Base-by-base conservation (phyloP, 2,113 vertebrate genomes). In the Leptobrachium leishanense region DNA sequence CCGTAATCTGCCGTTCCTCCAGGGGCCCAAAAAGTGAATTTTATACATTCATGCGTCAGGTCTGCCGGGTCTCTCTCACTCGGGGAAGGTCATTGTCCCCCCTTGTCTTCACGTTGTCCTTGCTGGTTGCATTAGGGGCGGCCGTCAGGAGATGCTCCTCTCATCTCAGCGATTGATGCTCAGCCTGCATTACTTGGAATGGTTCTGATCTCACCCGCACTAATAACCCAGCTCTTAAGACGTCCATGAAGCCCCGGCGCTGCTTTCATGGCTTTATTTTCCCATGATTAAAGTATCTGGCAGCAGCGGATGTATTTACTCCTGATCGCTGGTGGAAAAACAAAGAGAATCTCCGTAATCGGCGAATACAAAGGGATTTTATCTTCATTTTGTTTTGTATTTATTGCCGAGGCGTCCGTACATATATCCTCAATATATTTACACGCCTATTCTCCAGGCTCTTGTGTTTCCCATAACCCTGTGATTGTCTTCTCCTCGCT, bases 141-240 rank as follows among this genome's bases (percentile, higher is more conserved):
- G 1, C 12, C 5, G 62, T 72, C 53, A 55, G 43, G 65, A 72
- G 57, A 31, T 65, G 59, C 13, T 57, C 41, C 68, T 72, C 41
- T 65, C 50, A 79, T 79, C 68, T 72, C 53, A 39, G 10, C 68
- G 72, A 66, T 54, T 79, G 76, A 72, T 64, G 65, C 76, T 79
- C 50, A 13, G 46, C 15, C 68, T 72, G 59, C 76, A 79, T 79
- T 79, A 72, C 54, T 41, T 64, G n/a, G 59, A 79, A 79, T 79
- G 68, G 11, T 63, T 79, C 59, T 63, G 76, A 71, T n/a, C 39
- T 39, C 42, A 5, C 10, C 69, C 40, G 12, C 68, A 53, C 76
- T 71, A 50, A 64, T 68, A 63, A 71, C 43, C 57, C 75, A 57
- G 39, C 63, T 62, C 67, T 70, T 77, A 62, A 77, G 67, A 77